A percentile compares a stretch with the other conserved stretches of the same genome.
phyloP scores from a whole-genome alignment of 2,888 invertebrate species.

The Pandemis heparana region DNA sequence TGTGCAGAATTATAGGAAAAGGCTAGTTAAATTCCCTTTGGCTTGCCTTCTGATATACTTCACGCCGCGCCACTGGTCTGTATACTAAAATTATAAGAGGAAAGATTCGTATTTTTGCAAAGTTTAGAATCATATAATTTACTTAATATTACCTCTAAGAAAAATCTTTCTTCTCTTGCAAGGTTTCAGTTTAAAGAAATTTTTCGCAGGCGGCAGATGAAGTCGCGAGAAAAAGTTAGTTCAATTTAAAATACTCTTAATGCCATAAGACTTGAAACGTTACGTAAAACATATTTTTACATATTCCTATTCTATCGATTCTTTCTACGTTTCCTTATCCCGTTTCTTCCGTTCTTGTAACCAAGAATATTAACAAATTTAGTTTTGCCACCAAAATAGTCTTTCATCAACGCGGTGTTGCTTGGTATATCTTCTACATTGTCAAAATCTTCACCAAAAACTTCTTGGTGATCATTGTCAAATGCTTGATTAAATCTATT shows the following conservation, averaged over 20 bases:
- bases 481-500: not conserved
- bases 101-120: too few relatives aligned
- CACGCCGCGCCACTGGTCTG: too few relatives aligned
- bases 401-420: constrained; percentile 51
- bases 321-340: constrained; percentile 23
- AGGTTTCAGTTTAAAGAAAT: too few relatives aligned
- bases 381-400: constrained; percentile 49
- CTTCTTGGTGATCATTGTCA: not conserved
- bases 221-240: not conserved
- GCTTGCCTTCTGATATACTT: too few relatives aligned
- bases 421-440: constrained; percentile 53
- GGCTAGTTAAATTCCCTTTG: too few relatives aligned
- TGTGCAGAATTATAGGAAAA: too few relatives aligned
- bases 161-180: too few relatives aligned
- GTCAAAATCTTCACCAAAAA: constrained; percentile 49
- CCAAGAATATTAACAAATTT: constrained; percentile 26
- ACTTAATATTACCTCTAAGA: too few relatives aligned
- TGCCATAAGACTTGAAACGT: not conserved
- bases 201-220: too few relatives aligned
- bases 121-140: too few relatives aligned
- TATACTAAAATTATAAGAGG: too few relatives aligned
- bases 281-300: not conserved
- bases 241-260: not conserved
- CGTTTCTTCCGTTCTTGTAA: constrained; percentile 24
- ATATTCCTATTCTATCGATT: constrained; percentile 1